Evolutionary conservation across 37 sponge, comb jelly and placozoan species (phyloP), one percentile per base, ranked within the genome.

Genomic region (Oscarella lobularis): DNA sequence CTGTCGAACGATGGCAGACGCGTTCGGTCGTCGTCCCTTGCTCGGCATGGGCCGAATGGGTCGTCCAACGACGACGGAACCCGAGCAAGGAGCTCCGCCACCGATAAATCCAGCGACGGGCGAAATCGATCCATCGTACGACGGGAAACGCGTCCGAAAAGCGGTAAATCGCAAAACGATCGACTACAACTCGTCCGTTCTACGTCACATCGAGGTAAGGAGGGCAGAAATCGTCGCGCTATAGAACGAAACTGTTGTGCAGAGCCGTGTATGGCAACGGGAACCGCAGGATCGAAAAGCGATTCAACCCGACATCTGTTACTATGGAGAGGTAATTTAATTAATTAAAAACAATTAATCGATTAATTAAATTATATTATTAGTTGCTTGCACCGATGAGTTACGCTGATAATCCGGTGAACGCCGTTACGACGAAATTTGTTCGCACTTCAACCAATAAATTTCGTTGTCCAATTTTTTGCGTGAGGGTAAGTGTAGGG

Each of bases 381-480:
- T 33, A 37, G 77, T 75, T 75, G 2, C 6, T 2, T 6, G 73
- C 14, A 31, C 94, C 98, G 1, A 37, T 37, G 36, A 78, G 81
- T 1, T 35, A 88, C 73, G 20, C 68, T 39, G 83, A 84, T 9
- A 70, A 72, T 20, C 92, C 91, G n/a, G 80, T 90, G 39, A 90
- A 84, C 66, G 83, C 94, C 2, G 87, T 97, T 34, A 90, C 89
- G 30, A 93, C 99, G 37, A 90, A 88, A 66, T 93, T 88, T 77
- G 83, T 97, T 37, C 82, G 85, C 30, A 80, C 88, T 14, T 68
- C 78, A 0, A 82, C 91, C 27, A 97, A 97, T 74, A 97, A 97
- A 73, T 77, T 77, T 33, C 76, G 88, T n/a, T 94, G 89, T 37
- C 99, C 99, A 3, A 97, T 97, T 2, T 90, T 88, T 68, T 88